These are phyloP conservation scores for Megaustenia siamemsis DNA, from an alignment of 2,888 invertebrate genomes.

Conservation along the genomic window DNA sequence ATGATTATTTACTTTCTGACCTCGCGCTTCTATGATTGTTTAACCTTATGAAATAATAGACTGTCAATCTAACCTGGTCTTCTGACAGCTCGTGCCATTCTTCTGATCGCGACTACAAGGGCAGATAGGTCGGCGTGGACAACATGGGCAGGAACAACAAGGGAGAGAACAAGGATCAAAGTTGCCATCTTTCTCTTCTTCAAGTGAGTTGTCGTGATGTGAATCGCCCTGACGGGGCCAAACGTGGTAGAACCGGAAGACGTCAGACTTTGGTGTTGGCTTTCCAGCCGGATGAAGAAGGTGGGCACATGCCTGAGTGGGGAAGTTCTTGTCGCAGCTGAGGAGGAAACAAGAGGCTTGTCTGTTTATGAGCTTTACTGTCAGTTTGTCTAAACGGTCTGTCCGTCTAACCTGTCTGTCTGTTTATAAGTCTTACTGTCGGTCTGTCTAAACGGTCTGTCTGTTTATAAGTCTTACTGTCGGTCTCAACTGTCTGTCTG, in stretches of 20 bases:
- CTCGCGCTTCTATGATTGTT: no score
- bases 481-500: background rate
- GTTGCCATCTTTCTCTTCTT: no score
- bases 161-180: background rate
- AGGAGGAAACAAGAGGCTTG: background rate
- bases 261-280: background rate
- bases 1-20: no score
- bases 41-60: no score
- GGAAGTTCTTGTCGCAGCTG: background rate
- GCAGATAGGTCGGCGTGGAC: no score
- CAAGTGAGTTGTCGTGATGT: background rate
- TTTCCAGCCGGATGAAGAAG: constrained; percentile 25
- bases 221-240: background rate
- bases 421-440: background rate
- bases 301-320: constrained; percentile 18
- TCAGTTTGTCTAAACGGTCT: background rate
- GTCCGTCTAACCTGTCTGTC: constrained; percentile 9
- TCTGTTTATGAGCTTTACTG: background rate
- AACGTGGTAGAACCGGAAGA: constrained; percentile 32
- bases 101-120: no score
- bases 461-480: background rate
- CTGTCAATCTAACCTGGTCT: background rate
- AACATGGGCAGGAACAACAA: background rate
- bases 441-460: background rate
- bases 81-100: background rate